A percentile compares a stretch with the other conserved stretches of the same genome.
phyloP scores from a whole-genome alignment of 2,797 vertebrate genomes.

The Morelia viridis region DNA sequence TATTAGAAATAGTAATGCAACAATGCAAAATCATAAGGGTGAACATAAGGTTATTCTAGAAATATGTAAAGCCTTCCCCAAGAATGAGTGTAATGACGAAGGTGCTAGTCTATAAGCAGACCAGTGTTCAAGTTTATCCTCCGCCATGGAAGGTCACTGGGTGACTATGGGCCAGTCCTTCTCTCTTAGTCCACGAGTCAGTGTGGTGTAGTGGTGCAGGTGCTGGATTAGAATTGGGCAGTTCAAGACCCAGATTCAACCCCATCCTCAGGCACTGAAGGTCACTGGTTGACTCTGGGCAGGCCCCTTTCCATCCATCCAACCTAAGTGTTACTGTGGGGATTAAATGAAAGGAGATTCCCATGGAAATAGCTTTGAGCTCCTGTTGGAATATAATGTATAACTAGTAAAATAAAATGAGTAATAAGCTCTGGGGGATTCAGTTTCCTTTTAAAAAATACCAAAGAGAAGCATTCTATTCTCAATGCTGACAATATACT shows the following conservation, averaged over 20 bases:
- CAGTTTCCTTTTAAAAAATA: not conserved
- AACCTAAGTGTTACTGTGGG: not conserved
- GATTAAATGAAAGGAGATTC: not conserved
- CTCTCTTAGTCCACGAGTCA: no score
- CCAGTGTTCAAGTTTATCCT: no score
- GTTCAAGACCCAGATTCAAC: no score
- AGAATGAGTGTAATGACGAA: no score
- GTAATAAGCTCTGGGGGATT: not conserved
- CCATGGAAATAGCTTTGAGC: not conserved
- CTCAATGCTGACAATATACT: not conserved
- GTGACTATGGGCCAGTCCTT: no score
- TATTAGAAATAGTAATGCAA: not conserved
- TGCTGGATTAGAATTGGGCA: no score
- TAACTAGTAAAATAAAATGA: not conserved
- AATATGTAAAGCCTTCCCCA: not conserved
- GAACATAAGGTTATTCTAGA: not conserved
- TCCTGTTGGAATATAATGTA: not conserved
- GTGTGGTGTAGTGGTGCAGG: no score
- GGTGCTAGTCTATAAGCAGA: no score
- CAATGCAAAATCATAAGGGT: not conserved
- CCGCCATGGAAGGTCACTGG: no score
- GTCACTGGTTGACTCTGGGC: no score
- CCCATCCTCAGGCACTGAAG: no score
- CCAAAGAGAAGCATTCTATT: not conserved
- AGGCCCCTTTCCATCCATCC: no score